These are phyloP conservation scores for Habrosyne pyritoides DNA, from an alignment of 2,888 invertebrate species.

Conservation along the genomic window DNA sequence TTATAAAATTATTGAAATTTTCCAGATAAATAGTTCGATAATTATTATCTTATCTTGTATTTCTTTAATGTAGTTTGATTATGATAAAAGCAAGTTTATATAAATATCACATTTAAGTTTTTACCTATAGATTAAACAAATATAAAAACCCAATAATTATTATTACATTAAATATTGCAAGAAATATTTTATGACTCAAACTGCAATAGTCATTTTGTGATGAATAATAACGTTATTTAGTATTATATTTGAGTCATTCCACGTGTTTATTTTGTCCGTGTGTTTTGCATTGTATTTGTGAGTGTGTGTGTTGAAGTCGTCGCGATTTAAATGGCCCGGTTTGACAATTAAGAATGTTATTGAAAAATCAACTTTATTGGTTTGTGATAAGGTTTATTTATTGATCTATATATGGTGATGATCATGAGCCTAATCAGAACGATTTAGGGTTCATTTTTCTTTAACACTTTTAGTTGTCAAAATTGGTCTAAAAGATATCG, in stretches of 20 bases:
- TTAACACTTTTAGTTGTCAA: too few relatives aligned
- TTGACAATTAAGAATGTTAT: too few relatives aligned
- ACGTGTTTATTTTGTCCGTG: conserved; percentile 9
- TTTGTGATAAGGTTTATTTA: too few relatives aligned
- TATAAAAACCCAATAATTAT: too few relatives aligned
- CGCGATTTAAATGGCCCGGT: too few relatives aligned
- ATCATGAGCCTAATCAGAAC: too few relatives aligned
- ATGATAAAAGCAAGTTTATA: neutral
- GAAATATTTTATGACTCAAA: neutral
- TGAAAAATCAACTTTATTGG: too few relatives aligned
- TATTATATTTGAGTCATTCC: conserved; percentile 16
- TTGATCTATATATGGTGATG: too few relatives aligned
- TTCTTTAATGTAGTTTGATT: neutral
- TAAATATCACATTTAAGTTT: neutral
- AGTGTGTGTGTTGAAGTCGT: conserved; percentile 10
- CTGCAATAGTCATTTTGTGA: neutral
- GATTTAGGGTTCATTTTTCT: too few relatives aligned
- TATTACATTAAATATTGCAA: neutral
- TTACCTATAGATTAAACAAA: too few relatives aligned
- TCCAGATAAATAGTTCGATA: neutral
- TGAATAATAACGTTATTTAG: conserved; percentile 7
- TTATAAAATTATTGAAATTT: neutral
- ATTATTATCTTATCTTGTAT: neutral
- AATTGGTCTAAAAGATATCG: too few relatives aligned
- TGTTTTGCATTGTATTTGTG: conserved; percentile 30